These are phyloP conservation scores for Sphinx pinastri DNA, from an alignment of 2,888 invertebrate species.

Conservation along the genomic window DNA sequence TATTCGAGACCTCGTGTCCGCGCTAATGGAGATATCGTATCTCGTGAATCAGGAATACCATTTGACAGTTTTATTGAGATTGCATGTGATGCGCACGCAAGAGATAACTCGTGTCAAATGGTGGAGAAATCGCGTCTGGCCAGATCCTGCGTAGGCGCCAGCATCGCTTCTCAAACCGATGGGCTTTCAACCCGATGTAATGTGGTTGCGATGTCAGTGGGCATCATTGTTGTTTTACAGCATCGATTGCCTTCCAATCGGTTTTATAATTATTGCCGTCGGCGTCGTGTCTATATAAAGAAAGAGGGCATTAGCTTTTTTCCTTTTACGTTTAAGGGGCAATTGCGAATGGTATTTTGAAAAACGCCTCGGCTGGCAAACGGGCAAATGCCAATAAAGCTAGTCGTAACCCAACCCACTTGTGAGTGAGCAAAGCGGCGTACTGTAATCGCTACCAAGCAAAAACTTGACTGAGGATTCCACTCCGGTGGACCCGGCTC, in stretches of 20 bases:
- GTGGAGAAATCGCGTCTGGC: slow-evolving; percentile 15
- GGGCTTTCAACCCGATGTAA: slow-evolving; percentile 26
- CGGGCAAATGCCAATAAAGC: slow-evolving; percentile 61
- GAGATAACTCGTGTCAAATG: slow-evolving; percentile 20
- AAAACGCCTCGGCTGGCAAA: slow-evolving; percentile 49
- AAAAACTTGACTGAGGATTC: slow-evolving; percentile 65
- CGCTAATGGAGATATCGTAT: slow-evolving; percentile 78
- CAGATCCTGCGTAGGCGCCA: slow-evolving; percentile 5
- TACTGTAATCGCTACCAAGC: slow-evolving; percentile 66
- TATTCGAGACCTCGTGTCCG: slow-evolving; percentile 63
- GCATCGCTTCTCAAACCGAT: slow-evolving; percentile 39
- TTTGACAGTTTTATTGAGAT: slow-evolving; percentile 79
- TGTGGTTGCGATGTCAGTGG: slow-evolving; percentile 31
- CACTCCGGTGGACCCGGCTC: slow-evolving; percentile 39
- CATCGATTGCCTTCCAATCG: slow-evolving; percentile 36
- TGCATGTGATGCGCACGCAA: slow-evolving; percentile 52
- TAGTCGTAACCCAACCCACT: slow-evolving; percentile 62
- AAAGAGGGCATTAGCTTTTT: slow-evolving; percentile 46
- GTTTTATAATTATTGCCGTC: slow-evolving; percentile 35
- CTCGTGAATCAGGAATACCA: slow-evolving; percentile 73
- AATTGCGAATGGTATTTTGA: slow-evolving; percentile 53
- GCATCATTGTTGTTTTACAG: slow-evolving; percentile 39
- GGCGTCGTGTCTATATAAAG: slow-evolving; percentile 47
- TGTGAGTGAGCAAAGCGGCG: slow-evolving; percentile 56
- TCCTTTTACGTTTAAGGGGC: slow-evolving; percentile 47